Percentiles rank a stretch among this genome's conserved stretches.
Conservation (phyloP, 2,113 vertebrate species). For the Nesogale talazaci region DNA sequence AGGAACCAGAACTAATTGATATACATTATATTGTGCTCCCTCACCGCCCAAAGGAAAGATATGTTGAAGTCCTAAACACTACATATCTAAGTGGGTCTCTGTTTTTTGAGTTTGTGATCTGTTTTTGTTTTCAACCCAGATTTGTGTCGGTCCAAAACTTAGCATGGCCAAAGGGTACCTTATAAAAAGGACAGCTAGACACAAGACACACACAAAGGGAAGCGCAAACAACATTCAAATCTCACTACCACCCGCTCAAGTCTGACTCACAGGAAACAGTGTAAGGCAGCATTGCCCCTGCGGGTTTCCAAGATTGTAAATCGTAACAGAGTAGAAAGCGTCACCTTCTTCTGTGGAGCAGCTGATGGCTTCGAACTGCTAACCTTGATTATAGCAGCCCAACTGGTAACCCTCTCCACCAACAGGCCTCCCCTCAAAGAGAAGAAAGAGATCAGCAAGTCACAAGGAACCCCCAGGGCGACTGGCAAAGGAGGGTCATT, state of each 20-base stretch:
- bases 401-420: no score
- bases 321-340: no score
- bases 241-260: no score
- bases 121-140: not conserved
- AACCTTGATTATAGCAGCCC: no score
- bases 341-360: no score
- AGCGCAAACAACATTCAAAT: not conserved
- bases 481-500: not conserved
- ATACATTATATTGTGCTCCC: not conserved
- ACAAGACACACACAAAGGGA: not conserved
- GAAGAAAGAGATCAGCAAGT: not conserved
- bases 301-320: no score
- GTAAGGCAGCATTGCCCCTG: no score
- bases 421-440: no score
- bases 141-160: not conserved
- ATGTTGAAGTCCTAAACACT: not conserved
- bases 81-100: not conserved
- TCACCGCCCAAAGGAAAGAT: not conserved
- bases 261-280: no score
- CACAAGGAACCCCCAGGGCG: not conserved
- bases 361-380: no score
- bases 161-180: not conserved
- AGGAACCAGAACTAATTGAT: not conserved
- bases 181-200: not conserved
- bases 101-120: not conserved